Percentiles rank a stretch among this genome's conserved stretches.
phyloP scores from a whole-genome alignment of 2,113 vertebrate genomes.

The Aptenodytes forsteri region DNA sequence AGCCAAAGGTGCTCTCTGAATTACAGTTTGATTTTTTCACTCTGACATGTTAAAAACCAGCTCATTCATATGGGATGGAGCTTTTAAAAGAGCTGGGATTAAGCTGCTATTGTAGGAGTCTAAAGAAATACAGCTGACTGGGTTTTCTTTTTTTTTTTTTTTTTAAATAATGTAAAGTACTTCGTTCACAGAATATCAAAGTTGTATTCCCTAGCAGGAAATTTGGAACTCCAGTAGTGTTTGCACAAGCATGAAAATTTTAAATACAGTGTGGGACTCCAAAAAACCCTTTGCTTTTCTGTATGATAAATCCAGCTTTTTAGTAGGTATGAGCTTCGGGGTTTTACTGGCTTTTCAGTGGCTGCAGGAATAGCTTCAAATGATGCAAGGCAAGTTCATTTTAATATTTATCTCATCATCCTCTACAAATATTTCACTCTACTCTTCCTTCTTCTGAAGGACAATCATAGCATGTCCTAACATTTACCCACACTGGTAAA shows the following conservation, averaged over 20 bases:
- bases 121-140: constrained; percentile 40
- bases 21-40: constrained; percentile 17
- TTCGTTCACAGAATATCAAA: constrained; percentile 28
- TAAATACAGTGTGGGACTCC: background rate
- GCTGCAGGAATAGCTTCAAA: background rate
- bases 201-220: background rate
- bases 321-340: background rate
- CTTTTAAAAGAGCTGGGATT: constrained; percentile 40
- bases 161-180: constrained; percentile 29
- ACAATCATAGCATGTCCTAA: background rate
- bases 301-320: constrained; percentile 11
- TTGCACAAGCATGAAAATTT: constrained; percentile 23
- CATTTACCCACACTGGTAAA: background rate
- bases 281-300: background rate
- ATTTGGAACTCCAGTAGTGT: background rate
- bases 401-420: constrained; percentile 22
- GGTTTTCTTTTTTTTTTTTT: background rate
- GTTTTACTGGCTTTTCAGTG: constrained; percentile 15
- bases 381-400: constrained; percentile 9
- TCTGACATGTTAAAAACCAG: constrained; percentile 25
- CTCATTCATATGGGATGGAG: constrained; percentile 8
- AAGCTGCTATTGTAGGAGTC: constrained; percentile 2
- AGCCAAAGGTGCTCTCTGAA: constrained; percentile 27
- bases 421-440: background rate
- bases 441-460: background rate